These are phyloP conservation scores for Crocallis elinguaria DNA, from an alignment of 2,888 invertebrate genomes.

Conservation along the genomic window DNA sequence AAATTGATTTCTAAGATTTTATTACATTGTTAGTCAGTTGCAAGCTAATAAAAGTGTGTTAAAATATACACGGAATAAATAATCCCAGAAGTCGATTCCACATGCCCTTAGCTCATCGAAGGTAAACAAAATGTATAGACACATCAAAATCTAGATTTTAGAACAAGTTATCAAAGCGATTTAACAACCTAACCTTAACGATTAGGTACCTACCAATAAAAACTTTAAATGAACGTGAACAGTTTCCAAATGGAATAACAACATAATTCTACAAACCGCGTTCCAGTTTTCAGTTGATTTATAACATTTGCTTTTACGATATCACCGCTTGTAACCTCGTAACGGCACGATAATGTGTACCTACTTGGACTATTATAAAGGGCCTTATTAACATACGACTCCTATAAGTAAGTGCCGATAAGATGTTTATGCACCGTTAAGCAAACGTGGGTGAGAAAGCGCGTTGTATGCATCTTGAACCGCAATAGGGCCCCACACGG, in stretches of 20 bases:
- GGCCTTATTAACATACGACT: constrained; percentile 45
- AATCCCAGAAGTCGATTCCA: no score
- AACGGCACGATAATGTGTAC: constrained; percentile 13
- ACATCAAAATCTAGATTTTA: no score
- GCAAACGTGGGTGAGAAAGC: constrained; percentile 40
- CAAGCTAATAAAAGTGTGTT: no score
- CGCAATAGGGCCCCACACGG: constrained; percentile 57
- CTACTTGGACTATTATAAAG: constrained; percentile 11
- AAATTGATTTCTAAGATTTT: no score
- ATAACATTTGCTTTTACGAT: constrained; percentile 9
- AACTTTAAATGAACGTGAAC: not conserved
- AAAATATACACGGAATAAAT: no score
- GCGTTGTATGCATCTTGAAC: constrained; percentile 41
- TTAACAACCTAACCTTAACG: not conserved
- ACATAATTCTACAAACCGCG: not conserved
- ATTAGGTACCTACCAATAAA: not conserved
- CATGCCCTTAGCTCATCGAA: no score
- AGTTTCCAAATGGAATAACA: constrained; percentile 3
- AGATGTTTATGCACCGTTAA: constrained; percentile 40
- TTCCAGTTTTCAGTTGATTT: constrained; percentile 16
- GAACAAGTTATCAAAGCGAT: no score
- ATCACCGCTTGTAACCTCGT: constrained; percentile 1
- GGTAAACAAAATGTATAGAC: no score
- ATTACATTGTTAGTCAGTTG: no score
- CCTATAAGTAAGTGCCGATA: constrained; percentile 24